Evolutionary conservation across 1,140 invertebrate species (phyloP), one percentile per base, ranked within the genome.

Genomic region (Microplitis mediator): DNA sequence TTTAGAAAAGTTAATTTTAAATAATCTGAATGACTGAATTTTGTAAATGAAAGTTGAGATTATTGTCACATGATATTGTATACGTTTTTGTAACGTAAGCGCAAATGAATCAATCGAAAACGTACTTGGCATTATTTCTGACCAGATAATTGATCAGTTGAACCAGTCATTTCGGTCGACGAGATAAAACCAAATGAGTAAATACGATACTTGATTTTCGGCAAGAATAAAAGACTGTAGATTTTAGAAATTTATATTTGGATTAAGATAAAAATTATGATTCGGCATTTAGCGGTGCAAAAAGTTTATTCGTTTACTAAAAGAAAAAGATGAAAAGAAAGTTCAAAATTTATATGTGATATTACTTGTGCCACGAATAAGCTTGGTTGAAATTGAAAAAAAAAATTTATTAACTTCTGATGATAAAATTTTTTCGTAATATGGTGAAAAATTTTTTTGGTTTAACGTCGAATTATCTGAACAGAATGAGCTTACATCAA

Each of bases 401-500:
- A 54, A 62, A 34, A 63, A 39, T 52, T 58, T 14, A 60, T 67
- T 67, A 35, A 52, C 32, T 64, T 67, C 45, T 54, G 31, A 34
- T 61, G 31, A 50, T 16, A 71, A 65, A 58, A 60, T 8, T 54
- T 51, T 52, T 51, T 68, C 36, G 58, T n/a, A 50, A 14, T 31
- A 52, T 50, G 54, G 23, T 39, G 63, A 23, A 23, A 66, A 66
- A 51, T 65, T 67, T 64, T 69, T 65, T 75, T 60, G 72, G 65
- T 75, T 73, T 75, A 66, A 74, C 35, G 54, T 68, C 64, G 74
- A 78, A 80, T 81, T 81, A 81, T 81, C 79, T 81, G 79, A 75
- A 75, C 77, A 80, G 80, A 78, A 75, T 76, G 72, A 76, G 75
- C 75, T 79, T 75, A 72, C 74, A 77, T 79, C 75, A 77, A 80